Evolutionary conservation across 2,797 vertebrate genomes (phyloP).

Genomic region (Microctenopoma stevenorrisi): DNA sequence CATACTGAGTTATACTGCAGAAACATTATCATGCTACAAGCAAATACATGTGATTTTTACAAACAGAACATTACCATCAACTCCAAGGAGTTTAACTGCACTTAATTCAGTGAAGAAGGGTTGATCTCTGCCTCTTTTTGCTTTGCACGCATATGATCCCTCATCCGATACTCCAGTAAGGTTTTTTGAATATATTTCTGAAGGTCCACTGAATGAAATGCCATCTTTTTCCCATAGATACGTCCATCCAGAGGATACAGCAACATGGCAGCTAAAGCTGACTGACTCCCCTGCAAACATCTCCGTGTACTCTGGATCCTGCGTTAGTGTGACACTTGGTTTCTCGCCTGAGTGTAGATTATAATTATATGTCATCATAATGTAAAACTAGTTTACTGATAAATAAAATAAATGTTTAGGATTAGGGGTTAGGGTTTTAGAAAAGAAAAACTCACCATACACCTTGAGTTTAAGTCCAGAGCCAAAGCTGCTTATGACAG

Average conservation of each 20-base stretch:
- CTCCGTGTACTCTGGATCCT: slow-evolving; percentile 38
- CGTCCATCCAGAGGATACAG: slow-evolving; percentile 50
- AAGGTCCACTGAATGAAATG: rapidly evolving
- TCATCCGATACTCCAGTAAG: rapidly evolving
- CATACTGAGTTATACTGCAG: neutral
- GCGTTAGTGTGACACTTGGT: slow-evolving; percentile 28
- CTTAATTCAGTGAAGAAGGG: neutral
- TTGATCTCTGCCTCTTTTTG: slow-evolving; percentile 16
- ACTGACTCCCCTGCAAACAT: slow-evolving; percentile 50
- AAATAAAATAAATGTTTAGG: neutral
- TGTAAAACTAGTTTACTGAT: too few relatives aligned
- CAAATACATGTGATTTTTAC: neutral
- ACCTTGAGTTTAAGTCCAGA: slow-evolving; percentile 10
- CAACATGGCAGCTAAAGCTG: slow-evolving; percentile 43
- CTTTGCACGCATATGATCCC: slow-evolving; percentile 40
- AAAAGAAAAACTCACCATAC: slow-evolving; percentile 51
- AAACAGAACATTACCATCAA: slow-evolving; percentile 37
- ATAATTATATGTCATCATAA: neutral
- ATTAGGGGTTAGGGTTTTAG: too few relatives aligned
- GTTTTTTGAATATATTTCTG: neutral
- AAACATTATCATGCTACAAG: neutral
- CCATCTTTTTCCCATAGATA: slow-evolving; percentile 39
- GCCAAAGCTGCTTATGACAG: slow-evolving; percentile 17
- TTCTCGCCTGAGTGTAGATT: slow-evolving; percentile 25
- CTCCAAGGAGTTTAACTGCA: rapidly evolving